phyloP scores from a whole-genome alignment of 1,140 invertebrate genomes.

The Drosophila erecta region DNA sequence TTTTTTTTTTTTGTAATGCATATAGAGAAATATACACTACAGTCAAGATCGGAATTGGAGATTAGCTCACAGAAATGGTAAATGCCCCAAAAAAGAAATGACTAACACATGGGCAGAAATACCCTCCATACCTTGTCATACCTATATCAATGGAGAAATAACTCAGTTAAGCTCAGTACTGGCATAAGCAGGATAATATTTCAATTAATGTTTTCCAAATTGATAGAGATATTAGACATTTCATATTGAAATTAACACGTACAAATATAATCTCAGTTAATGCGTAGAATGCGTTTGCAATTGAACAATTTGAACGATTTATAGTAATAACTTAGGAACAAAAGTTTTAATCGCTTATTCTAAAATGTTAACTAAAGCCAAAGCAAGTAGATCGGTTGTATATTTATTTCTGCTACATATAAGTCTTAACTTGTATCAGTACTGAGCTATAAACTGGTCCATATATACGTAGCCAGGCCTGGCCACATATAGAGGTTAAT shows the following conservation, averaged over 20 bases:
- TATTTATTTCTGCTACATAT: background rate
- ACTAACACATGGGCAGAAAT: background rate
- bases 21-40: background rate
- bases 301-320: background rate
- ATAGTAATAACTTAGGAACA: background rate
- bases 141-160: constrained; percentile 32
- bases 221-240: background rate
- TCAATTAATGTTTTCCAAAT: constrained; percentile 9
- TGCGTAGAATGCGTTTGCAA: constrained; percentile 3
- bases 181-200: constrained; percentile 4
- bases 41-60: constrained; percentile 9
- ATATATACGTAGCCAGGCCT: constrained; percentile 25
- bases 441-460: constrained; percentile 6
- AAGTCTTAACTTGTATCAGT: constrained; percentile 1
- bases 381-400: background rate
- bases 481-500: constrained; percentile 39
- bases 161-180: constrained; percentile 19
- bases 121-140: constrained; percentile 1
- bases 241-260: constrained; percentile 1
- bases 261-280: background rate
- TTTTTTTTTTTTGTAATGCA: constrained; percentile 24
- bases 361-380: background rate
- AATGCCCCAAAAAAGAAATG: background rate
- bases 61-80: constrained; percentile 6
- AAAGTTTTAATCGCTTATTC: background rate